Base-by-base conservation (phyloP, 2,888 invertebrate species). In the Cheilosia scutellata region DNA sequence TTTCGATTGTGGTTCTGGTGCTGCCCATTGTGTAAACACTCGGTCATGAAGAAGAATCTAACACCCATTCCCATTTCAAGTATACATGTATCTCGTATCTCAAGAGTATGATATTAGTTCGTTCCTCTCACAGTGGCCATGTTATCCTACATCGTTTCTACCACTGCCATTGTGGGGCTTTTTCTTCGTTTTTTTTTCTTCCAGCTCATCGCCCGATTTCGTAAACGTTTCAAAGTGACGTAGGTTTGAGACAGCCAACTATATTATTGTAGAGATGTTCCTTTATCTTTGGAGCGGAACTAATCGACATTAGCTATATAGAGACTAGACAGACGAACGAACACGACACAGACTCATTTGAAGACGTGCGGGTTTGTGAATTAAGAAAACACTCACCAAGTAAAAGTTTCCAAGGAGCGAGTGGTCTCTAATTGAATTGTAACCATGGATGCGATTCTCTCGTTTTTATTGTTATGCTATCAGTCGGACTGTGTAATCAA, bases 361-460 rank as follows among this genome's bases (percentile, higher is more conserved):
- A 4, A 33, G 5, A 6, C 9, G 4, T 51, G 11, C 16, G 6
- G 51, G 27, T 51, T 51, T 51, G 5, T 51, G 9, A 51, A 51
- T 25, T 51, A 51, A 51, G 13, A 51, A n/a, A 51, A 25, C 4
- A 51, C 11, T 13, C 51, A 25, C 20, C 58, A 5, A 40, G 11
- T 9, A 11, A 58, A 20, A 58, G 20, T 58, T 3, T 5, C 31
- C 20, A 49, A 25, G 47, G 47, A 25, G 7, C n/a, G n/a, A 31
- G 47, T 20, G 53, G 40, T n/a, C 29, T 42, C 20, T 75, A 57
- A 75, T 65, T 65, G 47, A 75, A 65, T 75, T 66, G 65, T 49
- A 25, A 49, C 40, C 20, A 66, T 49, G n/a, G 31, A 55, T 55
- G 37, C 47, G 65, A 49, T 40, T 65, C 29, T 40, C 37, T 29